Base-by-base conservation (phyloP, 2,113 vertebrate genomes). In the Colinus virginianus region DNA sequence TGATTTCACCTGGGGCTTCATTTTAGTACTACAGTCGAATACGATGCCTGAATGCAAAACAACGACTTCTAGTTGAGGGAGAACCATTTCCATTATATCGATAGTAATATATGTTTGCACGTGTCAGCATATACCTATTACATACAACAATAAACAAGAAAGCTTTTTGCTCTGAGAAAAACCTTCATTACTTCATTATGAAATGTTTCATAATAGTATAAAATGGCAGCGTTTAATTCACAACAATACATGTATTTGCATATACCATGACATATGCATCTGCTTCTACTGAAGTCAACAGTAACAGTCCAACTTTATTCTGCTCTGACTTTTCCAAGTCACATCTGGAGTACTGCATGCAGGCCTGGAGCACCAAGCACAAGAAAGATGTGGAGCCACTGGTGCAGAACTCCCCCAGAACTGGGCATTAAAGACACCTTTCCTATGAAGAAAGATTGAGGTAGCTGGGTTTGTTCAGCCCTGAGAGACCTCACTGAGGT, bases 21-120 rank as follows among this genome's bases (percentile, higher is more conserved):
- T 84, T 89, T 62, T 69, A 67, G 64, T 55, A 59, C 23, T 46
- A 2, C 80, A 95, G 96, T 90, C 94, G 46, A 93, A 93, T 87
- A 48, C 75, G 67, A 83, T 71, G 36, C 59, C 61, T 74, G 87
- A 95, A 94, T 67, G 84, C 48, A 86, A 92, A 96, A 48, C 9
- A 91, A 16, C 6, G 51, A 72, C 58, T 62, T 86, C 62, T 51
- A 45, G 18, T 85, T 63, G 46, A 80, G 43, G 21, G 13, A 78
- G 40, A 91, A 78, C 40, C 10, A 80, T 82, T 81, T 93, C 62
- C 82, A 59, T 51, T 30, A 71, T 32, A 66, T 38, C 7, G 17
- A 71, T 51, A 87, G 26, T 28, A 40, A 48, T 69, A 69, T 78
- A 64, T 48, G 82, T 11, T 28, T 20, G 9, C 46, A 28, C 49